A percentile compares a stretch with the other conserved stretches of the same genome.
These are phyloP conservation scores for Calliphora vicina DNA, from an alignment of 1,140 invertebrate species.

Conservation along the genomic window DNA sequence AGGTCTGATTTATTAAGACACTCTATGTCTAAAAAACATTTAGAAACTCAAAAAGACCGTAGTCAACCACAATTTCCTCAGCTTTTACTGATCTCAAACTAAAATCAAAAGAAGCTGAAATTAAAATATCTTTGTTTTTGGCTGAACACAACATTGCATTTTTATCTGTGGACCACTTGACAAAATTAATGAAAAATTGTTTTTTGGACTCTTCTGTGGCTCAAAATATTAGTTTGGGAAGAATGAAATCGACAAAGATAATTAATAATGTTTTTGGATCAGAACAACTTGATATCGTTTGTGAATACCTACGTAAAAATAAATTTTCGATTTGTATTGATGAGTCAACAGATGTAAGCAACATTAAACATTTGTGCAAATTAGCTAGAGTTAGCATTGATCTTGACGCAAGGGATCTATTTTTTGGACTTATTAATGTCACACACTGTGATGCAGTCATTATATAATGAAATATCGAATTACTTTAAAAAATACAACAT, in stretches of 20 bases:
- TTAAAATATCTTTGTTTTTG: neutral
- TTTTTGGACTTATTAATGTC: conserved; percentile 14
- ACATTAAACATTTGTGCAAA: neutral
- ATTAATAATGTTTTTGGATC: neutral
- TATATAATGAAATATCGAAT: neutral
- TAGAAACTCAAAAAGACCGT: neutral
- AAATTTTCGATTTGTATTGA: neutral
- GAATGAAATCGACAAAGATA: neutral
- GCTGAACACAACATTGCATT: neutral
- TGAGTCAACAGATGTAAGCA: neutral
- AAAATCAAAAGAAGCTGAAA: neutral
- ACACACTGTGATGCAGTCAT: neutral
- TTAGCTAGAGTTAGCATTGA: neutral
- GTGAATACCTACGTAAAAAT: neutral
- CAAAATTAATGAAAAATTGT: neutral
- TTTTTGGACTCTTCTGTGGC: neutral
- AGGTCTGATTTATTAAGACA: neutral
- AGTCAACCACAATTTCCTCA: too few species aligned
- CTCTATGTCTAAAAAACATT: neutral
- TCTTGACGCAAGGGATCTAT: neutral
- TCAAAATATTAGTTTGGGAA: neutral
- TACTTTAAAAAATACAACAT: neutral
- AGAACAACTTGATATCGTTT: neutral
- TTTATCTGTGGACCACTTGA: neutral
- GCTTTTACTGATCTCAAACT: neutral